A percentile compares a stretch with the other conserved stretches of the same genome.
Evolutionary conservation across 2,113 vertebrate species (phyloP).

Genomic region (Podocnemis expansa): DNA sequence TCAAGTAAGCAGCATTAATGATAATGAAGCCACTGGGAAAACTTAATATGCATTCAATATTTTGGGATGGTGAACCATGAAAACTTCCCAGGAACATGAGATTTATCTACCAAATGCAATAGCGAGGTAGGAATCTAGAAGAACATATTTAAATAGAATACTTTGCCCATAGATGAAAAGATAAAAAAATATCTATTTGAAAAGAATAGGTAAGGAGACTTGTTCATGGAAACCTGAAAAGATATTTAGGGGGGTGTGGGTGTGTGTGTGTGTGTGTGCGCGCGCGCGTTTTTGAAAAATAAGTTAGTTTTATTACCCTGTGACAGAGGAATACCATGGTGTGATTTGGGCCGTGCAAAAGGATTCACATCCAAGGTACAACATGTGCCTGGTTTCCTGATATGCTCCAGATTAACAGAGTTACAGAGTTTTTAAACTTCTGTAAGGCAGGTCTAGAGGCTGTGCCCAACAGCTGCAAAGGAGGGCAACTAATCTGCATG

Average conservation of each 20-base stretch:
- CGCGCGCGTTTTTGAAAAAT: too few relatives aligned
- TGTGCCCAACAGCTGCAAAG: too few relatives aligned
- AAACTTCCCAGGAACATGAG: background rate
- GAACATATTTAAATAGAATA: background rate
- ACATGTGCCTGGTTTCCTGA: background rate
- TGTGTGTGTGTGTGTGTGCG: too few relatives aligned
- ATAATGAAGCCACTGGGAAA: background rate
- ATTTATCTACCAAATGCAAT: background rate
- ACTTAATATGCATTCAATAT: background rate
- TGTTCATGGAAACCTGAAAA: background rate
- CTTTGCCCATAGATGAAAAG: background rate
- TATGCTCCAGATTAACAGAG: background rate
- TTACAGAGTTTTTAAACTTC: too few relatives aligned
- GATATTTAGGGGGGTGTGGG: too few relatives aligned
- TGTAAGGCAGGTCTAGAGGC: too few relatives aligned
- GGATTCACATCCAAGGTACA: background rate
- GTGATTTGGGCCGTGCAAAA: background rate
- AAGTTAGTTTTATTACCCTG: background rate
- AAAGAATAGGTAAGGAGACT: accelerated
- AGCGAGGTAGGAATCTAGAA: background rate
- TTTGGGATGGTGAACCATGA: background rate
- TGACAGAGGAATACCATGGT: background rate
- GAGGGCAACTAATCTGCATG: too few relatives aligned
- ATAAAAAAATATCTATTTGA: background rate
- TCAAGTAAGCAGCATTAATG: background rate